phyloP scores from a whole-genome alignment of 2,797 vertebrate species.

The Chloroceryle inda region DNA sequence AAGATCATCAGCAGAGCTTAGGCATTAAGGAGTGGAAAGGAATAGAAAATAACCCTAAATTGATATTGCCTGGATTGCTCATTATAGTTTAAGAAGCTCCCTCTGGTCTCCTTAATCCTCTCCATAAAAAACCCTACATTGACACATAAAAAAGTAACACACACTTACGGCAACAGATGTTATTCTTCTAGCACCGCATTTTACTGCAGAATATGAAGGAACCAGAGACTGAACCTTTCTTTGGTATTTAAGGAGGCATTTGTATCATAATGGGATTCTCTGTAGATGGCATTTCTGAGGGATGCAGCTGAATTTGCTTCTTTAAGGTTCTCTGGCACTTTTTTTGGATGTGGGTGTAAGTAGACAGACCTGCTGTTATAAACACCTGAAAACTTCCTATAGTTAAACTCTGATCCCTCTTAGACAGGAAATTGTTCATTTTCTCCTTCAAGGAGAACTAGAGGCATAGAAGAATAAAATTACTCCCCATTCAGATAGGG shows the following conservation, averaged over 20 bases:
- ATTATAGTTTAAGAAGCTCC: neutral
- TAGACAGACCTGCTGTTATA: neutral
- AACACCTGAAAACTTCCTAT: neutral
- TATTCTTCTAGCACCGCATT: neutral
- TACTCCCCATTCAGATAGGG: neutral
- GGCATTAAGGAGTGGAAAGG: neutral
- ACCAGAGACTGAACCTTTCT: neutral
- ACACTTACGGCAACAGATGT: neutral
- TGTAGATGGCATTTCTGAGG: neutral
- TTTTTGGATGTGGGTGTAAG: neutral
- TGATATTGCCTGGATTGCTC: slow-evolving; percentile 8
- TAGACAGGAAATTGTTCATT: neutral
- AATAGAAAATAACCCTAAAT: neutral
- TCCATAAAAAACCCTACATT: neutral
- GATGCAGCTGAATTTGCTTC: neutral
- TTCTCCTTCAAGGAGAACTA: neutral
- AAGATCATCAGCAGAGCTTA: neutral
- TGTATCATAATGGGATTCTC: neutral
- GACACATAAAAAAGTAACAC: neutral
- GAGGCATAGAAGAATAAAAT: neutral
- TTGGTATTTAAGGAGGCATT: neutral
- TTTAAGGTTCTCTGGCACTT: neutral
- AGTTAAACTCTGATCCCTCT: neutral
- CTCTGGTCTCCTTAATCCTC: neutral
- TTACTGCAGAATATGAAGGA: neutral